phyloP scores from a whole-genome alignment of 2,113 vertebrate species.

The Chlamydotis undulata region DNA sequence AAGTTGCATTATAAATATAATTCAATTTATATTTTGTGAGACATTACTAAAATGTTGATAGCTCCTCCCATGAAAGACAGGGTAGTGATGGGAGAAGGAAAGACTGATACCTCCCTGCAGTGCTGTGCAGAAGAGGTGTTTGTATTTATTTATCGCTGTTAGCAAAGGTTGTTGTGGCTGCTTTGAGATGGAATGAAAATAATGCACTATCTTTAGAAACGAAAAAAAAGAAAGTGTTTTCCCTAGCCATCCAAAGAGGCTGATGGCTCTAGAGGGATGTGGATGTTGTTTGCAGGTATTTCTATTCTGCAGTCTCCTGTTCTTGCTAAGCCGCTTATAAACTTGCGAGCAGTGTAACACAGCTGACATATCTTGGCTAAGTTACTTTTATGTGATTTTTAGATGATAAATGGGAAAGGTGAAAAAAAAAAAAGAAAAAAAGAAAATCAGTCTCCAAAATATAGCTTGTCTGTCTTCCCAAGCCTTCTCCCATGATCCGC shows the following conservation, averaged over 20 bases:
- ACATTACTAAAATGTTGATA: background rate
- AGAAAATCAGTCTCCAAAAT: background rate
- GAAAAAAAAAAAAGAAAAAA: background rate
- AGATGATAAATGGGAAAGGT: background rate
- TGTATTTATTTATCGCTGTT: background rate
- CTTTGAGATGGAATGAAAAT: constrained; percentile 21
- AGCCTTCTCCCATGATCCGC: background rate
- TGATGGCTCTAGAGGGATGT: background rate
- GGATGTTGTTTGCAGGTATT: background rate
- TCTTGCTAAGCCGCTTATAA: background rate
- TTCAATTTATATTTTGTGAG: background rate
- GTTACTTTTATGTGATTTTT: background rate
- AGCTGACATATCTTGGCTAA: background rate
- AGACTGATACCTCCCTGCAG: background rate
- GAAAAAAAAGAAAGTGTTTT: background rate
- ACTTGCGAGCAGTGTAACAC: background rate
- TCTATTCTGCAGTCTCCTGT: background rate
- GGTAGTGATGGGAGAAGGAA: background rate
- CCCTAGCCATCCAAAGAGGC: background rate
- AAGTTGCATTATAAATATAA: background rate
- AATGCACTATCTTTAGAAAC: background rate
- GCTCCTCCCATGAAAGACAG: background rate
- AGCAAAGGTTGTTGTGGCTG: background rate
- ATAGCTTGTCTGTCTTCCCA: background rate
- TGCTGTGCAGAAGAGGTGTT: background rate